A percentile compares a stretch with the other conserved stretches of the same genome.
phyloP scores from a whole-genome alignment of 2,797 vertebrate genomes.

The Brachymystax lenok region DNA sequence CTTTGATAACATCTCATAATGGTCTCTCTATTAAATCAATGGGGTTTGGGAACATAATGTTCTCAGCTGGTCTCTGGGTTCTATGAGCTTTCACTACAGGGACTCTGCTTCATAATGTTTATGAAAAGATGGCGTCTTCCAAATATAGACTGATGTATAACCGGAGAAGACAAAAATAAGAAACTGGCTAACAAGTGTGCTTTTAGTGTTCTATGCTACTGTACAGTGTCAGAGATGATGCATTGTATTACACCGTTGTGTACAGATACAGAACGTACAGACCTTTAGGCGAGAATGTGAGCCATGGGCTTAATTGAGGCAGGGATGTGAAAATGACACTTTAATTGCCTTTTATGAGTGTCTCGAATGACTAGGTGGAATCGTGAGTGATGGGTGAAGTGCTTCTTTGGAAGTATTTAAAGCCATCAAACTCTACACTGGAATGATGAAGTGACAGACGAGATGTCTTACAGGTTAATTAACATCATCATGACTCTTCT shows the following conservation, averaged over 20 bases:
- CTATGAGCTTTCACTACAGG: conserved; percentile 28
- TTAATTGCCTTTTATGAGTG: conserved; percentile 37
- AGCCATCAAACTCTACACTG: conserved; percentile 23
- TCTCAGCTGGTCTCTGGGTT: conserved; percentile 20
- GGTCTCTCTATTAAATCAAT: conserved; percentile 33
- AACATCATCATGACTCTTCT: conserved; percentile 27
- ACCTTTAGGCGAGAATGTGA: conserved; percentile 14
- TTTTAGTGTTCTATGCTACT: conserved; percentile 10
- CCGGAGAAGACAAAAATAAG: conserved; percentile 3
- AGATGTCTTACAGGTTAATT: conserved; percentile 37
- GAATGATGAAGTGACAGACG: conserved; percentile 19
- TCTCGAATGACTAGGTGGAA: conserved; percentile 13
- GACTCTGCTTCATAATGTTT: conserved; percentile 22
- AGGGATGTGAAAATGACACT: conserved; percentile 24
- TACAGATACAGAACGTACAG: conserved; percentile 6
- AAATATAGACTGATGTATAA: conserved; percentile 8
- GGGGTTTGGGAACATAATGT: conserved; percentile 25
- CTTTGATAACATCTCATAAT: conserved; percentile 41
- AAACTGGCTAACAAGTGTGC: conserved; percentile 6
- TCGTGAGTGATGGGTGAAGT: conserved; percentile 27
- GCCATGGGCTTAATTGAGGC: conserved; percentile 22
- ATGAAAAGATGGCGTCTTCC: background rate
- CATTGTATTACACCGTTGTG: conserved; percentile 11
- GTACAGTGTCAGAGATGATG: conserved; percentile 13
- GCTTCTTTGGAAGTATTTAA: conserved; percentile 19